Evolutionary conservation across 2,797 vertebrate species (phyloP).

Genomic region (Cossypha caffra): DNA sequence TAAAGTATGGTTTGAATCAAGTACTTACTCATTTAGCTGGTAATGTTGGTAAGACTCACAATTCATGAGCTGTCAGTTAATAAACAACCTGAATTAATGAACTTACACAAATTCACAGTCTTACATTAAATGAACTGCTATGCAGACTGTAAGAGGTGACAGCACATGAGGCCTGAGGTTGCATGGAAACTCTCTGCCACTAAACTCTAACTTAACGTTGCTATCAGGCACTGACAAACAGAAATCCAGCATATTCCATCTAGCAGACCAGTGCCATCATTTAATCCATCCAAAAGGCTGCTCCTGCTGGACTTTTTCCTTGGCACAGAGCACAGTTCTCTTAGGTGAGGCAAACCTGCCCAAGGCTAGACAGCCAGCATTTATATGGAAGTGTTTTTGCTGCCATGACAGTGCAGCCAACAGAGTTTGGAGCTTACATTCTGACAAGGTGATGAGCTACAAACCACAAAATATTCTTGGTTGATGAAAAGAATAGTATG

Average conservation of each 20-base stretch:
- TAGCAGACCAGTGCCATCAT: slow-evolving; percentile 11
- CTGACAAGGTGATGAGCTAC: background rate
- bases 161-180: background rate
- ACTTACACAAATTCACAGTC: background rate
- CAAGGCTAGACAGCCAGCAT: background rate
- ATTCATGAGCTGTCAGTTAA: slow-evolving; percentile 15
- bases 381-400: background rate
- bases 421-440: slow-evolving; percentile 8
- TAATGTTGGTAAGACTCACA: slow-evolving; percentile 37
- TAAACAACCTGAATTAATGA: background rate
- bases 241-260: background rate
- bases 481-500: background rate
- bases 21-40: background rate
- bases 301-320: background rate
- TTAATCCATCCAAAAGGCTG: background rate
- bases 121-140: background rate
- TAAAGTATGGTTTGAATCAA: slow-evolving; percentile 1
- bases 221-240: background rate
- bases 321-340: background rate
- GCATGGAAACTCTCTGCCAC: background rate
- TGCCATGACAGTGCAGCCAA: background rate
- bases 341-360: background rate
- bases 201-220: background rate
- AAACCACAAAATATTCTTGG: background rate
- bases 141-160: background rate